Base-by-base conservation (phyloP, 1,140 invertebrate species). In the Drosophila sechellia region DNA sequence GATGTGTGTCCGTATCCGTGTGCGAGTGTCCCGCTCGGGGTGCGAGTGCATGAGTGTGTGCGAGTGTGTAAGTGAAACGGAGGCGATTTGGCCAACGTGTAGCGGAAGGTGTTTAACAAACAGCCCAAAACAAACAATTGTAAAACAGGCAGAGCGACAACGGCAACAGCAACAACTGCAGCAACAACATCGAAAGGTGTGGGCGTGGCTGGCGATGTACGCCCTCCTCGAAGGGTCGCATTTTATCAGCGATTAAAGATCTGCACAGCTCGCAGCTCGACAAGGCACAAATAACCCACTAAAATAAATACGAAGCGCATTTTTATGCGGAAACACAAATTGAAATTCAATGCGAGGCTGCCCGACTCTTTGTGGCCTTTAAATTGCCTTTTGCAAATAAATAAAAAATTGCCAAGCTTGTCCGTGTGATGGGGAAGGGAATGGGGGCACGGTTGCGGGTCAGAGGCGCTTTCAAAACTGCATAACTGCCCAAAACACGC, bases 31-130 rank as follows among this genome's bases (percentile, higher is more conserved):
- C 61, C 43, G 42, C 25, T 15, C 48, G 15, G 25, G 48, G 56
- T 58, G 59, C n/a, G 20, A 45, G 25, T 68, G 25, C 20, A 13
- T 50, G 17, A 25, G 22, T 25, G 39, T 12, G 34, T 56, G 57
- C 8, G 35, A 50, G 39, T 45, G 39, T 39, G 46, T 34, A 45
- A 40, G 42, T 37, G 66, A 79, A 81, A 80, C 79, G 64, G 79
- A 84, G 79, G 71, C 79, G 79, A 84, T 76, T 79, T 69, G 42
- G 52, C 66, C 64, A 79, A 89, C 76, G 81, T 90, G 87, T 90
- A 90, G 81, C 68, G 79, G 87, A 90, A 90, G 87, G 87, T 90
- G 87, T 90, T 90, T 90, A 90, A 90, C 87, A 90, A 90, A 90
- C 87, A 90, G 78, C 86, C 72, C 71, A 71, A 90, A 90, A 87